A percentile compares a stretch with the other conserved stretches of the same genome.
Conservation (phyloP, 1,140 invertebrate species). For the Lucilia cuprina region DNA sequence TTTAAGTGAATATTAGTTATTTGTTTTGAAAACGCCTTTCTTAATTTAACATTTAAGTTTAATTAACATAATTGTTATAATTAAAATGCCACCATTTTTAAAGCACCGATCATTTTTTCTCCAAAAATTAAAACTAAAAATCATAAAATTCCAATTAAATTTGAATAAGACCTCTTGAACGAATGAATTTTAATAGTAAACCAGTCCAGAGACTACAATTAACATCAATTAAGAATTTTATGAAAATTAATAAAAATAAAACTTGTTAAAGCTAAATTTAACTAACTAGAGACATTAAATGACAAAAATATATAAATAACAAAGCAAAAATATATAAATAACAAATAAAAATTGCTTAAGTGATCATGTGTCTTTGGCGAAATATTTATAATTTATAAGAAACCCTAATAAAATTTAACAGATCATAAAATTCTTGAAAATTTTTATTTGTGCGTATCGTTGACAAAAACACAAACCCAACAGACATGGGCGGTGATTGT, state of each 20-base stretch:
- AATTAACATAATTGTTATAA: not conserved
- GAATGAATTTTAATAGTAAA: not conserved
- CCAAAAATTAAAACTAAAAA: not conserved
- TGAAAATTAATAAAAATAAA: not conserved
- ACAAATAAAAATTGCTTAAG: not conserved
- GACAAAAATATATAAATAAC: not conserved
- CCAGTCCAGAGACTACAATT: not conserved
- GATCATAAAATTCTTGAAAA: slow-evolving; percentile 54
- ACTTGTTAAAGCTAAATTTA: slow-evolving; percentile 37
- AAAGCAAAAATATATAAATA: not conserved
- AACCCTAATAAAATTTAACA: slow-evolving; percentile 57
- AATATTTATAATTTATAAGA: not conserved
- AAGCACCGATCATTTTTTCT: not conserved
- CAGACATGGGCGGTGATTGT: slow-evolving; percentile 46
- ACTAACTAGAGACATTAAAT: slow-evolving; percentile 24
- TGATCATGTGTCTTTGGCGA: not conserved
- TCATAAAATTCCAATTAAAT: not conserved
- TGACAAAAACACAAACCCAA: slow-evolving; percentile 33
- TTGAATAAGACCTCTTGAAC: not conserved
- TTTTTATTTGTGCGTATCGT: slow-evolving; percentile 51
- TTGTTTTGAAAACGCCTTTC: too few species aligned
- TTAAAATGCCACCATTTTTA: not conserved
- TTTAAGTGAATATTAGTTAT: not conserved
- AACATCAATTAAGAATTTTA: slow-evolving; percentile 8
- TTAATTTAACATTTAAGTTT: not conserved